These are phyloP conservation scores for Drosophila prostipennis DNA, from an alignment of 2,888 invertebrate genomes.

Conservation along the genomic window DNA sequence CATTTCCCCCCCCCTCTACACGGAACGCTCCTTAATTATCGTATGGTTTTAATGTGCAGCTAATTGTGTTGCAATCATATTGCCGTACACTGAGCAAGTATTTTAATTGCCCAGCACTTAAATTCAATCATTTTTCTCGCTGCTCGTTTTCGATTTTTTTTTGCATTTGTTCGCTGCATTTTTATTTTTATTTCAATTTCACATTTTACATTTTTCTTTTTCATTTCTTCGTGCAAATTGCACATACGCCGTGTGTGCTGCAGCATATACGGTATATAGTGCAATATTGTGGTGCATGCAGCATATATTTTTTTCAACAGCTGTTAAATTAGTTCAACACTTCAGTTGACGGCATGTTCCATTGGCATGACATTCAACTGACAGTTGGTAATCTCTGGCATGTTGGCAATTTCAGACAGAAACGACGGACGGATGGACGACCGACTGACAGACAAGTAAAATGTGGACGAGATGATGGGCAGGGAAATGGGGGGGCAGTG, in stretches of 20 bases:
- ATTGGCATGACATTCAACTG: constrained; percentile 83
- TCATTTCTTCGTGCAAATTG: constrained; percentile 60
- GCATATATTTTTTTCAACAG: constrained; percentile 80
- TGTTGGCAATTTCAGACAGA: constrained; percentile 81
- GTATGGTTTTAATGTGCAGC: constrained; percentile 82
- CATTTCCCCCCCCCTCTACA: background rate
- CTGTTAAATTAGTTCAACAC: constrained; percentile 84
- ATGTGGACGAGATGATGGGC: constrained; percentile 38
- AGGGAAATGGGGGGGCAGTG: constrained; percentile 10
- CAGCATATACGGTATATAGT: background rate
- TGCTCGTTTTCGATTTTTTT: constrained; percentile 40
- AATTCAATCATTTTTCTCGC: constrained; percentile 50
- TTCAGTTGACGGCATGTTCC: constrained; percentile 83
- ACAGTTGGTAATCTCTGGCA: constrained; percentile 83
- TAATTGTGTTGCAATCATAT: constrained; percentile 81
- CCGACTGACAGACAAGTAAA: constrained; percentile 42
- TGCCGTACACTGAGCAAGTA: constrained; percentile 66
- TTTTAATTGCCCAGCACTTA: constrained; percentile 76
- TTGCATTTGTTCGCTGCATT: constrained; percentile 56
- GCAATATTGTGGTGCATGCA: constrained; percentile 29
- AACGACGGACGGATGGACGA: constrained; percentile 50
- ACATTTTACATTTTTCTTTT: constrained; percentile 47
- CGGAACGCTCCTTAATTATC: constrained; percentile 77
- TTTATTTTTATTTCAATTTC: constrained; percentile 62
- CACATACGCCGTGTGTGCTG: constrained; percentile 67